Conservation (phyloP, 53 echinoderm and acorn worm species). For the Holothuria scabra region DNA sequence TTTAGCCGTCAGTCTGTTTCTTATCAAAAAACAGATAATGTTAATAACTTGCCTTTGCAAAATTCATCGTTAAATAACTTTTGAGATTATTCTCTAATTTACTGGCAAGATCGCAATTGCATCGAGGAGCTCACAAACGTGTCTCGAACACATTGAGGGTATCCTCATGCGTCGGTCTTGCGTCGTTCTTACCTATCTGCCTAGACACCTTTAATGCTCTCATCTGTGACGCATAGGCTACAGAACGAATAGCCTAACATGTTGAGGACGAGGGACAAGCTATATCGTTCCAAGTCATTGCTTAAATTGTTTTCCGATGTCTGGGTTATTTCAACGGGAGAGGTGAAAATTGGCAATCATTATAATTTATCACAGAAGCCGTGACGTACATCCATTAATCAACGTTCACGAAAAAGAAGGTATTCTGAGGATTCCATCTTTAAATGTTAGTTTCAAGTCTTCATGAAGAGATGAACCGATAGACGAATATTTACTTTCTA, state of each 20-base stretch:
- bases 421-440: too few species aligned
- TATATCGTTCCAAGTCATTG: constrained; percentile 17
- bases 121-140: constrained; percentile 15
- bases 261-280: neutral
- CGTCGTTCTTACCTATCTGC: constrained; percentile 5
- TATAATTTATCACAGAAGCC: neutral
- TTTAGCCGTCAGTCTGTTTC: constrained; percentile 15
- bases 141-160: constrained; percentile 8
- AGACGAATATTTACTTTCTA: too few species aligned
- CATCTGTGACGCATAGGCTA: constrained; percentile 36
- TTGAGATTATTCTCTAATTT: neutral
- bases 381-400: neutral
- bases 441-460: too few species aligned
- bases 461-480: too few species aligned
- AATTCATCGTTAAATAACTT: constrained; percentile 6
- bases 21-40: constrained; percentile 33
- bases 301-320: constrained; percentile 2
- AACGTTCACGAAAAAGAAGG: too few species aligned
- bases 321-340: constrained; percentile 14
- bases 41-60: constrained; percentile 9
- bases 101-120: neutral
- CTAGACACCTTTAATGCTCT: neutral
- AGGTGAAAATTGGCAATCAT: constrained; percentile 13
- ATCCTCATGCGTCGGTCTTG: neutral
- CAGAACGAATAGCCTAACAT: constrained; percentile 26